These are phyloP conservation scores for Proctacanthus coquilletti DNA, from an alignment of 1,140 invertebrate species.

Conservation along the genomic window DNA sequence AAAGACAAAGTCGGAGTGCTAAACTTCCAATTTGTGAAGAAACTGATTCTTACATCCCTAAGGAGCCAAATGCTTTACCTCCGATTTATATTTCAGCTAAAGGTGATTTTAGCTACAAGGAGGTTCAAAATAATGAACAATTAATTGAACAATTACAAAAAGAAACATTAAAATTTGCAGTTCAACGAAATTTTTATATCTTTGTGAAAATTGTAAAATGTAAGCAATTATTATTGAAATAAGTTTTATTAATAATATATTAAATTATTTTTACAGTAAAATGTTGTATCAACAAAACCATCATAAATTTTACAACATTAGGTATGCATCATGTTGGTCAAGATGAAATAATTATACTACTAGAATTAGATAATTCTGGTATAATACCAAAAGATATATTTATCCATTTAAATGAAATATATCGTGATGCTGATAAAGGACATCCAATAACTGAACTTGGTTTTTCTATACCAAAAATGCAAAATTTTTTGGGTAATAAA, in stretches of 20 bases:
- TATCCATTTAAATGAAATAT: slow-evolving; percentile 56
- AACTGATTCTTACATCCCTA: slow-evolving; percentile 42
- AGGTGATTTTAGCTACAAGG: slow-evolving; percentile 40
- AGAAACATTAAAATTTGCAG: slow-evolving; percentile 58
- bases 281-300: slow-evolving; percentile 64
- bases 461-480: slow-evolving; percentile 42
- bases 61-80: slow-evolving; percentile 34
- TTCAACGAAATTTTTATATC: slow-evolving; percentile 64
- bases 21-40: slow-evolving; percentile 31
- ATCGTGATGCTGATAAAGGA: slow-evolving; percentile 62
- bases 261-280: slow-evolving; percentile 49
- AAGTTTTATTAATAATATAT: slow-evolving; percentile 69
- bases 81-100: slow-evolving; percentile 26
- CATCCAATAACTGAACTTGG: slow-evolving; percentile 53
- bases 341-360: slow-evolving; percentile 67
- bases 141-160: slow-evolving; percentile 37
- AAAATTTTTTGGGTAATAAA: slow-evolving; percentile 55
- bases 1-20: slow-evolving; percentile 18
- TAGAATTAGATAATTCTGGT: slow-evolving; percentile 57
- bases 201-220: slow-evolving; percentile 60
- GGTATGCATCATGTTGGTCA: slow-evolving; percentile 71
- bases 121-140: slow-evolving; percentile 34
- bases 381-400: slow-evolving; percentile 63
- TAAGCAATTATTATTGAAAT: slow-evolving; percentile 53
- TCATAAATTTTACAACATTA: slow-evolving; percentile 67